A percentile compares a stretch with the other conserved stretches of the same genome.
Evolutionary conservation across 2,113 vertebrate genomes (phyloP).

Genomic region (Limanda limanda): DNA sequence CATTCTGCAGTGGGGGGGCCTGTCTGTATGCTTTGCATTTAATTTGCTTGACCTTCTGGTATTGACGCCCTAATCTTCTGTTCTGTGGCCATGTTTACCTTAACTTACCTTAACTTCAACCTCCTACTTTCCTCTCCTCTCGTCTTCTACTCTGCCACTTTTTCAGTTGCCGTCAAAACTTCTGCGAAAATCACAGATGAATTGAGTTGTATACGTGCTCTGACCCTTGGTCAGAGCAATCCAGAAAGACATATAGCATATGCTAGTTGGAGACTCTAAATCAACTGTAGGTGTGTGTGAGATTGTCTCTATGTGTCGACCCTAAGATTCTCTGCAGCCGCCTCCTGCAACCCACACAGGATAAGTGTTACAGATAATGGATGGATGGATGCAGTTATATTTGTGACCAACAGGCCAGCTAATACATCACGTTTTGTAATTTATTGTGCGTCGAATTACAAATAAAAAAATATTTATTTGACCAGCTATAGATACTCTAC

Average conservation of each 20-base stretch:
- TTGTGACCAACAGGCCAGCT: neutral
- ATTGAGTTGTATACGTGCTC: neutral
- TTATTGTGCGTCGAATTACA: neutral
- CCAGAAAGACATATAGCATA: neutral
- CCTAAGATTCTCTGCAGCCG: neutral
- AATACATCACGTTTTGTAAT: neutral
- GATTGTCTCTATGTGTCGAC: neutral
- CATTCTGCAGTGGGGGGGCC: constrained; percentile 30
- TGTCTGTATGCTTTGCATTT: constrained; percentile 48
- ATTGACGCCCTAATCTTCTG: neutral
- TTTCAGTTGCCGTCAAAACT: neutral
- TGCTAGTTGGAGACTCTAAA: neutral
- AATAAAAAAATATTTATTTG: constrained; percentile 10
- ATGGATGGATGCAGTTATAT: neutral
- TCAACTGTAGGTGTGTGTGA: too few relatives aligned
- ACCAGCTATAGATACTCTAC: neutral
- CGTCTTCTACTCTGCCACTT: neutral
- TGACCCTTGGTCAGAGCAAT: neutral
- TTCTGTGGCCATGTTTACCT: constrained; percentile 18
- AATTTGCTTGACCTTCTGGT: constrained; percentile 49
- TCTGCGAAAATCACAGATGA: neutral
- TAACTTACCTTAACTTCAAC: constrained; percentile 5
- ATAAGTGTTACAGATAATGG: too few relatives aligned
- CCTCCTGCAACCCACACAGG: neutral
- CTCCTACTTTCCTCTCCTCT: neutral